Conservation (phyloP, 2,113 vertebrate species). For the Xiphophorus maculatus region DNA sequence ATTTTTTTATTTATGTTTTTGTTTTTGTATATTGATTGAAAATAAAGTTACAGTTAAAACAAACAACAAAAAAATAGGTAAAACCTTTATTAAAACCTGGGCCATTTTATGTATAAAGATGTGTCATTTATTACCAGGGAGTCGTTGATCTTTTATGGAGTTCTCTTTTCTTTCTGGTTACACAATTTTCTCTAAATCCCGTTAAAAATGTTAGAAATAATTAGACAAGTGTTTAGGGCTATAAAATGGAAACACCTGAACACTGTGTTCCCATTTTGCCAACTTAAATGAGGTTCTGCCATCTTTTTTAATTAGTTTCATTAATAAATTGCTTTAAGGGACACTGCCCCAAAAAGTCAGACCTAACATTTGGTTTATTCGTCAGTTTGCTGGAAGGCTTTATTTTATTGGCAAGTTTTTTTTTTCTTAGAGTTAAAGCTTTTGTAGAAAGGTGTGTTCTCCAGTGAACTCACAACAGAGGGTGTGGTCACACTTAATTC, state of each 20-base stretch:
- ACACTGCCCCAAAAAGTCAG: conserved; percentile 30
- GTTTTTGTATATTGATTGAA: too few relatives aligned
- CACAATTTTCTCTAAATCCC: neutral
- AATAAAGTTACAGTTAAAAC: too few relatives aligned
- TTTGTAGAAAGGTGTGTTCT: conserved; percentile 44
- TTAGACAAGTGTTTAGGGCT: conserved; percentile 11
- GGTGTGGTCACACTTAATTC: conserved; percentile 59
- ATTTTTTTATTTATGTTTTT: too few relatives aligned
- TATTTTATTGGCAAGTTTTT: conserved; percentile 30
- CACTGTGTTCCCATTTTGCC: conserved; percentile 29
- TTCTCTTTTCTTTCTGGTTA: neutral
- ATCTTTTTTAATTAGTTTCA: conserved; percentile 31
- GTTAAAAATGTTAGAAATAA: neutral
- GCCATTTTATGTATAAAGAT: neutral
- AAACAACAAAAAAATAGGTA: too few relatives aligned
- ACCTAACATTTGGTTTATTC: conserved; percentile 41
- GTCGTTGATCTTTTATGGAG: neutral
- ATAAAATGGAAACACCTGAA: neutral
- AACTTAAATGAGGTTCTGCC: conserved; percentile 6
- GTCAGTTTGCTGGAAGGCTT: conserved; percentile 35
- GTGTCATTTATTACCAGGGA: neutral
- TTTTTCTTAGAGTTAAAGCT: conserved; percentile 26
- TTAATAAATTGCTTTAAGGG: conserved; percentile 33
- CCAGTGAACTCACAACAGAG: conserved; percentile 50
- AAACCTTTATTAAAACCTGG: neutral